Percentiles rank a stretch among this genome's conserved stretches.
Conservation (phyloP, 2,113 vertebrate species). For the Drymodes brunneopygia region DNA sequence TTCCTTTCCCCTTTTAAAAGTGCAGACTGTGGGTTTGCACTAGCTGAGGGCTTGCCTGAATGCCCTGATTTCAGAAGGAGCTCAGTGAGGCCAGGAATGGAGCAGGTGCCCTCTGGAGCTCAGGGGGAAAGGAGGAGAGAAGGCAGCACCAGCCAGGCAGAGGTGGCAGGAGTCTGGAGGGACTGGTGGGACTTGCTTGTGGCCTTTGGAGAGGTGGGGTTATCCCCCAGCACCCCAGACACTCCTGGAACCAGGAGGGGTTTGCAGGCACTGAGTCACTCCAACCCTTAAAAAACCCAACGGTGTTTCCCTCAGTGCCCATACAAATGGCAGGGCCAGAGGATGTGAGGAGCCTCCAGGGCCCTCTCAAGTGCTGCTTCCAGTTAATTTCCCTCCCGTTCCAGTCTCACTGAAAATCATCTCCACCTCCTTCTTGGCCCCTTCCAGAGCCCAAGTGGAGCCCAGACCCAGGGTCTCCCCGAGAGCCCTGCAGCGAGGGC, state of each 20-base stretch:
- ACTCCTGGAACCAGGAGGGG: background rate
- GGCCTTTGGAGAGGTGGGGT: background rate
- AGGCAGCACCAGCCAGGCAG: background rate
- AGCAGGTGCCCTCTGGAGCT: background rate
- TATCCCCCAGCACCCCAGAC: background rate
- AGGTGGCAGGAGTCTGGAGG: background rate
- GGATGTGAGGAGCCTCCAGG: background rate
- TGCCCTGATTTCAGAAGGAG: background rate
- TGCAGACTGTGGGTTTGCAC: background rate
- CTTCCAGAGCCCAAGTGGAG: background rate
- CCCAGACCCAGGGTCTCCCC: accelerated
- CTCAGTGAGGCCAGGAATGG: background rate
- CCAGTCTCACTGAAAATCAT: background rate
- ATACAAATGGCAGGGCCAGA: background rate
- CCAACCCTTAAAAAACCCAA: background rate
- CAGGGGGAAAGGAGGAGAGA: background rate
- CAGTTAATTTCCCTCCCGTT: background rate
- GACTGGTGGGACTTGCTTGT: background rate
- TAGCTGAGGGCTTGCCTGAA: background rate
- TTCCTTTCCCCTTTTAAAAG: background rate
- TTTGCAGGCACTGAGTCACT: background rate
- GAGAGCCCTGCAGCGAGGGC: background rate
- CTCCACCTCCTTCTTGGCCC: background rate
- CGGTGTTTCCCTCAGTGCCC: background rate
- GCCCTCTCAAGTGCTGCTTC: background rate